Percentiles rank a stretch among this genome's conserved stretches.
phyloP scores from a whole-genome alignment of 1,140 invertebrate species.

The Bombus soroeensis region DNA sequence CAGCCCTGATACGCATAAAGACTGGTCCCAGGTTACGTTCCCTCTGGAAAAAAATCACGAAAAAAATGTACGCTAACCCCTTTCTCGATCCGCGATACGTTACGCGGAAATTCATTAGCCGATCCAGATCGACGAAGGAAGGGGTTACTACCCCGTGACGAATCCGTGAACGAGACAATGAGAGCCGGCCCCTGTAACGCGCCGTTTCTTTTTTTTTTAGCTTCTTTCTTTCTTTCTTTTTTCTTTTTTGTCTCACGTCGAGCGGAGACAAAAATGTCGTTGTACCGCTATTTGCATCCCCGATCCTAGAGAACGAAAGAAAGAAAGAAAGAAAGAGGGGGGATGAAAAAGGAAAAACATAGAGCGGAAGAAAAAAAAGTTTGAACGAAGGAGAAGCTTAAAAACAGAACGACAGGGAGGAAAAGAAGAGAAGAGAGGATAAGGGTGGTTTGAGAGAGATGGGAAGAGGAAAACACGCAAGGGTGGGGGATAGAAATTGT shows the following conservation, averaged over 20 bases:
- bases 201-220: slow-evolving; percentile 30
- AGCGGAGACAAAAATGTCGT: slow-evolving; percentile 77
- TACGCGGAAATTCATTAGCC: slow-evolving; percentile 69
- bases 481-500: slow-evolving; percentile 48
- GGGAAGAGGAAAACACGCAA: background rate
- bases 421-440: background rate
- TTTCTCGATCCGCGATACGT: slow-evolving; percentile 43
- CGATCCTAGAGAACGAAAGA: slow-evolving; percentile 39
- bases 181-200: slow-evolving; percentile 43
- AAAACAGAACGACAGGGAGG: slow-evolving; percentile 10
- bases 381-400: slow-evolving; percentile 49
- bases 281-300: slow-evolving; percentile 72
- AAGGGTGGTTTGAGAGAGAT: background rate
- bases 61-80: slow-evolving; percentile 11
- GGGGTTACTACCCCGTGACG: slow-evolving; percentile 56
- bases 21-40: background rate
- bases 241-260: slow-evolving; percentile 69
- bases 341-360: background rate
- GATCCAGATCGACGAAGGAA: slow-evolving; percentile 48
- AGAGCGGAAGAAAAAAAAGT: background rate
- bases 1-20: background rate
- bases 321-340: accelerated
- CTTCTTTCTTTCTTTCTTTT: slow-evolving; percentile 27
- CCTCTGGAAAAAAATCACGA: background rate
- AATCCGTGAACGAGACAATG: slow-evolving; percentile 59